Evolutionary conservation across 2,113 vertebrate species (phyloP), one percentile per base, ranked within the genome.

Genomic region (Pampusana beccarii): DNA sequence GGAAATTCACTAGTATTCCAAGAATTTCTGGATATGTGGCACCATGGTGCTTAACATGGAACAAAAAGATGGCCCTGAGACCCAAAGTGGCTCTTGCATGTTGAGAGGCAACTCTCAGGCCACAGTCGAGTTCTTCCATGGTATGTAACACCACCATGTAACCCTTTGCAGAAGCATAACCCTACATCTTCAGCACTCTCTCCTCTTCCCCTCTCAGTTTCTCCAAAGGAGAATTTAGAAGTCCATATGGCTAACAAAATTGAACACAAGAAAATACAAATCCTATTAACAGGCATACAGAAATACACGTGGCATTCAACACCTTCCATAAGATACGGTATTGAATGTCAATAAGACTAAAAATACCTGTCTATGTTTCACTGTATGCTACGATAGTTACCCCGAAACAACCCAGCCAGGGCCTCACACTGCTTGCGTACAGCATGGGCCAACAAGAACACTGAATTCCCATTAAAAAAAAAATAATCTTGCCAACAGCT

Each of bases 11-110:
- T 31, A 38, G 26, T 20, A 66, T 4, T 36, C 25, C 24, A 56
- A 12, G 24, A 58, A 75, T 34, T 85, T 67, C 23, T 66, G 9
- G 36, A 58, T 25, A 24, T 0, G 16, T 1, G 85, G 21, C 83
- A 28, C 25, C 54, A 25, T 11, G 33, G 31, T 19, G 50, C 50
- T 80, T 57, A 56, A 58, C 0, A 5, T 9, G 4, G 9, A 80
- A 38, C 36, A 86, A 54, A 90, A 57, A 10, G 2, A 53, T 0
- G 0, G 44, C 54, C 48, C 34, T 0, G 9, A 92, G 25, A 74
- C 34, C 13, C 72, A 40, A 31, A 90, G 9, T 24, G 54, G 61
- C 38, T 71, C 48, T 28, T 31, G 11, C 4, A 3, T 26, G 54
- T 6, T 24, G 16, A 70, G 26, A 79, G 16, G 25, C 20, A 85